These are phyloP conservation scores for Neodiprion virginianus DNA, from an alignment of 1,140 invertebrate species.

Conservation along the genomic window DNA sequence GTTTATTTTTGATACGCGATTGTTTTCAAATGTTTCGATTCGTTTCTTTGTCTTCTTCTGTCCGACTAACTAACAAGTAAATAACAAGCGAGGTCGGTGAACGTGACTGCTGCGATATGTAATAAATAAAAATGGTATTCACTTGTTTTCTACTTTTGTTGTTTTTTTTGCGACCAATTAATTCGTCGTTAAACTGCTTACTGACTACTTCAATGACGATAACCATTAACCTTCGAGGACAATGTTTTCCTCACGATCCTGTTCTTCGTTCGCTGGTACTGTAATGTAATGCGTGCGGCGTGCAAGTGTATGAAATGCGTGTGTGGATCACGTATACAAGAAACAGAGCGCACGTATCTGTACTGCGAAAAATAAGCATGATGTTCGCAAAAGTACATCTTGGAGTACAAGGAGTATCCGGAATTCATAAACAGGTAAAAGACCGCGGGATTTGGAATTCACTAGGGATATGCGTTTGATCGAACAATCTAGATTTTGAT, in stretches of 20 bases:
- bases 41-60: no score
- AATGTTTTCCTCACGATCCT: not conserved
- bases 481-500: no score
- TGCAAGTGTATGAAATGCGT: not conserved
- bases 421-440: not conserved
- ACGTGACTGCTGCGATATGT: not conserved
- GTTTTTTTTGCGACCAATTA: not conserved
- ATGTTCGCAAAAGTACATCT: not conserved
- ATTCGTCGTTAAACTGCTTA: not conserved
- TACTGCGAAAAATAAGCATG: not conserved
- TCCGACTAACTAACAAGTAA: no score
- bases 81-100: no score
- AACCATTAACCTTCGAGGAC: conserved; percentile 3
- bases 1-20: no score
- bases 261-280: not conserved
- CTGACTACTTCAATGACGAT: not conserved
- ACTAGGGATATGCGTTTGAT: no score
- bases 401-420: not conserved
- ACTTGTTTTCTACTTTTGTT: not conserved
- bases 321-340: not conserved
- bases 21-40: no score
- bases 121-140: not conserved
- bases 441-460: not conserved
- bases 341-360: not conserved
- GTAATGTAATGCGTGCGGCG: not conserved